Conservation (phyloP, 2,888 invertebrate species). For the Malachius bipustulatus region DNA sequence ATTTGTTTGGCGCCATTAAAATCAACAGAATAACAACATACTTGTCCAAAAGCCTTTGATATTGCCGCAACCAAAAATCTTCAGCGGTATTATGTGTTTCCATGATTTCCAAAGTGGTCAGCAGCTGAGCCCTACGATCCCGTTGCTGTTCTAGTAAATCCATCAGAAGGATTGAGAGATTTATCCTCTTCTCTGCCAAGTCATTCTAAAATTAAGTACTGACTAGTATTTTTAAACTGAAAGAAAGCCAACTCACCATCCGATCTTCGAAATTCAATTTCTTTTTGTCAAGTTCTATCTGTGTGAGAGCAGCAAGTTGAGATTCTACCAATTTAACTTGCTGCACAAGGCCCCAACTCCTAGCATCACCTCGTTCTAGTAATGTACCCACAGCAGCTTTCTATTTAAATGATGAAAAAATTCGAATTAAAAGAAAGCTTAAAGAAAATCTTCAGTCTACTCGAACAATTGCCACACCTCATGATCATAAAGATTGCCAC, state of each 20-base stretch:
- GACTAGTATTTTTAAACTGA: conserved; percentile 7
- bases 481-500: too few relatives aligned
- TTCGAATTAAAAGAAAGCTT: conserved; percentile 7
- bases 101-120: conserved; percentile 58
- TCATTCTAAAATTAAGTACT: conserved; percentile 42
- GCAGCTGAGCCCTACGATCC: conserved; percentile 50
- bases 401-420: conserved; percentile 27
- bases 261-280: conserved; percentile 55
- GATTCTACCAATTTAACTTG: conserved; percentile 61
- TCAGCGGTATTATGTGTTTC: conserved; percentile 45
- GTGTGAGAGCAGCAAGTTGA: conserved; percentile 58
- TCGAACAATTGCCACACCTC: too few relatives aligned
- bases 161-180: conserved; percentile 53
- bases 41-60: conserved; percentile 67
- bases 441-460: neutral
- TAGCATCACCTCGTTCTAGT: conserved; percentile 59
- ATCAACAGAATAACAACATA: conserved; percentile 19
- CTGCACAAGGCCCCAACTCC: conserved; percentile 64
- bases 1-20: conserved; percentile 1
- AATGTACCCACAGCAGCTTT: conserved; percentile 60
- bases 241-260: conserved; percentile 38
- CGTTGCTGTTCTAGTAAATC: conserved; percentile 58
- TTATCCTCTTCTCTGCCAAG: conserved; percentile 53
- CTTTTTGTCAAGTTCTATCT: conserved; percentile 59
- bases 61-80: conserved; percentile 69